phyloP scores from a whole-genome alignment of 2,797 vertebrate genomes.

The Mareca penelope region DNA sequence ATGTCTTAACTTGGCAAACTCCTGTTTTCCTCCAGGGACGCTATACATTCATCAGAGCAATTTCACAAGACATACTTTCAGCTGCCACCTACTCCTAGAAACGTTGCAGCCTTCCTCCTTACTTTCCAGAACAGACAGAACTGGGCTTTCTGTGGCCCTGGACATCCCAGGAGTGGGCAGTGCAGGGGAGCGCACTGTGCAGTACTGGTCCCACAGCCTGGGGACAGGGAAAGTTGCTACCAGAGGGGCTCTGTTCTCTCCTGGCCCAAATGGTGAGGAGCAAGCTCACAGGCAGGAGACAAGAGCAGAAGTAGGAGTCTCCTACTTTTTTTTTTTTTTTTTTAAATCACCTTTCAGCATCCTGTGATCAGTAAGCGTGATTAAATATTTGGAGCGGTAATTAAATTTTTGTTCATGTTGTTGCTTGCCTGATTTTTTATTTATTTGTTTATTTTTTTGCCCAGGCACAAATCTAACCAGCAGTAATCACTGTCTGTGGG shows the following conservation, averaged over 20 bases:
- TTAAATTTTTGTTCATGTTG: background rate
- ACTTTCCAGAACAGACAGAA: background rate
- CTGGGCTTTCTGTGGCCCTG: background rate
- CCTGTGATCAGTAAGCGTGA: background rate
- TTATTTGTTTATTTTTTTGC: background rate
- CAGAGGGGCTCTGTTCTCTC: background rate
- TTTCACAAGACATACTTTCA: background rate
- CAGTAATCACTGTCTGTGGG: background rate
- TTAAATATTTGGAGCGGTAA: background rate
- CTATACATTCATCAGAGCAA: background rate
- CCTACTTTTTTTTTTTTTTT: accelerated
- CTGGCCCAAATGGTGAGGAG: background rate
- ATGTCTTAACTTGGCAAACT: slow-evolving; percentile 34
- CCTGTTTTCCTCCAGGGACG: slow-evolving; percentile 20
- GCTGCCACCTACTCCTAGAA: slow-evolving; percentile 15
- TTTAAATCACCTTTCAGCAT: background rate
- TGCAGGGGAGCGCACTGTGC: background rate
- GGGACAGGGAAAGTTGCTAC: background rate
- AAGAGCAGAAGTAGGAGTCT: background rate
- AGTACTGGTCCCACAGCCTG: too few species aligned
- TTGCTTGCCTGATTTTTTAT: background rate
- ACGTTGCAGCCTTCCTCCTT: background rate
- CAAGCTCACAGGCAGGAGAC: background rate
- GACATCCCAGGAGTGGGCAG: too few species aligned
- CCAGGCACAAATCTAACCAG: background rate